Conservation (phyloP, 1,140 invertebrate species). For the Cherax destructor region DNA sequence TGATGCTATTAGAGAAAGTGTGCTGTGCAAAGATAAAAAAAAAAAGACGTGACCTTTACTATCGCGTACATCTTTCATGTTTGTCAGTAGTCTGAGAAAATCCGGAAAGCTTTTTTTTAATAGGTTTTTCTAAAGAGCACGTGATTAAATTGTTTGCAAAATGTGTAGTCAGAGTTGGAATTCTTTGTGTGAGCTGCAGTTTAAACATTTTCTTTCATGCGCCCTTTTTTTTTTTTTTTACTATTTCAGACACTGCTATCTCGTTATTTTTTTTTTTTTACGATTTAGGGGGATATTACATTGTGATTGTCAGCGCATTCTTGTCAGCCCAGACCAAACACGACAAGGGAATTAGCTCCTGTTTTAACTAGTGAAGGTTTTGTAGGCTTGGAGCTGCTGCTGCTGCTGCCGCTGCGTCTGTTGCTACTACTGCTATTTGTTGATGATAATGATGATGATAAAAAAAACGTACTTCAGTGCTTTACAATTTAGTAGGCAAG, state of each 20-base stretch:
- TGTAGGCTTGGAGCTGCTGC: too few relatives aligned
- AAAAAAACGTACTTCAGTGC: too few relatives aligned
- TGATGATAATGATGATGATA: too few relatives aligned
- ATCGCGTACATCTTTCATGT: not conserved
- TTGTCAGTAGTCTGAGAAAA: not conserved
- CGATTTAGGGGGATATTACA: not conserved
- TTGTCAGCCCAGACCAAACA: too few relatives aligned
- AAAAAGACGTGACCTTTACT: not conserved
- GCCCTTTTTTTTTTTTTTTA: not conserved
- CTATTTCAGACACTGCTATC: not conserved
- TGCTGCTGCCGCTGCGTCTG: too few relatives aligned
- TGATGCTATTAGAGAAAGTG: too few relatives aligned
- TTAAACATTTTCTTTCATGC: not conserved
- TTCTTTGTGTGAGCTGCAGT: not conserved
- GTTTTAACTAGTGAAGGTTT: not conserved
- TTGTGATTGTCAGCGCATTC: not conserved
- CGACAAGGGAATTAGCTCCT: too few relatives aligned
- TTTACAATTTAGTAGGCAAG: too few relatives aligned
- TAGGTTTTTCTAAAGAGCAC: not conserved
- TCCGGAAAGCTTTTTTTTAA: not conserved
- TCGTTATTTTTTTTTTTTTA: not conserved
- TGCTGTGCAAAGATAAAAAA: not conserved
- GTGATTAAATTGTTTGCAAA: slow-evolving; percentile 6
- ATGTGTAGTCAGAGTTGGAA: not conserved
- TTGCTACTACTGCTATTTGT: too few relatives aligned